Evolutionary conservation across 2,797 vertebrate genomes (phyloP).

Genomic region (Paramormyrops hopkinsi): DNA sequence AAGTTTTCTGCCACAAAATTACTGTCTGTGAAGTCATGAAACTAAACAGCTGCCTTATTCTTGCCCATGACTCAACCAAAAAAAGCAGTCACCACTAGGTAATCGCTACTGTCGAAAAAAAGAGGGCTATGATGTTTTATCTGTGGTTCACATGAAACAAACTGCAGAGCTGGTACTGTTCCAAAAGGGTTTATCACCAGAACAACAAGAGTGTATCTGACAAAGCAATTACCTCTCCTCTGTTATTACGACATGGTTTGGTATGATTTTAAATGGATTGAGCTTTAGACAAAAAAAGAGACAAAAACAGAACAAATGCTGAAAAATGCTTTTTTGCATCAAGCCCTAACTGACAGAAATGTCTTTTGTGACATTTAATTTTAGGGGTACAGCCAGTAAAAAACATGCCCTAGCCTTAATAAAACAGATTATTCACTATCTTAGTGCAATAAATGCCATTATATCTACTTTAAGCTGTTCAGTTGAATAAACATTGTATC

Average conservation of each 20-base stretch:
- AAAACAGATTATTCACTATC: slow-evolving; percentile 42
- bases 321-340: background rate
- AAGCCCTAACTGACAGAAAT: slow-evolving; percentile 26
- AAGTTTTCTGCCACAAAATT: slow-evolving; percentile 2
- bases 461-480: slow-evolving; percentile 48
- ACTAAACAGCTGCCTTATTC: background rate
- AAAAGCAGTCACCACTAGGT: slow-evolving; percentile 17
- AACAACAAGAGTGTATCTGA: slow-evolving; percentile 3
- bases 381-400: slow-evolving; percentile 46
- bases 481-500: slow-evolving; percentile 43
- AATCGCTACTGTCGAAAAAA: background rate
- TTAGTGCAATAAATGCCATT: slow-evolving; percentile 34
- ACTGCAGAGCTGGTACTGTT: background rate
- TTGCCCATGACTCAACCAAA: slow-evolving; percentile 26
- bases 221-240: slow-evolving; percentile 4
- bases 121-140: background rate
- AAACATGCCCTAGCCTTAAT: slow-evolving; percentile 40
- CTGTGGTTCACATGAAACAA: slow-evolving; percentile 6
- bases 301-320: background rate
- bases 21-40: background rate
- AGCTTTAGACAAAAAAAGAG: background rate
- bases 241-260: background rate
- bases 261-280: background rate
- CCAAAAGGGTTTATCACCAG: background rate
- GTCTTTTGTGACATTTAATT: slow-evolving; percentile 45